Conservation (phyloP, 1,140 invertebrate species). For the Ostrea denselamellosa region DNA sequence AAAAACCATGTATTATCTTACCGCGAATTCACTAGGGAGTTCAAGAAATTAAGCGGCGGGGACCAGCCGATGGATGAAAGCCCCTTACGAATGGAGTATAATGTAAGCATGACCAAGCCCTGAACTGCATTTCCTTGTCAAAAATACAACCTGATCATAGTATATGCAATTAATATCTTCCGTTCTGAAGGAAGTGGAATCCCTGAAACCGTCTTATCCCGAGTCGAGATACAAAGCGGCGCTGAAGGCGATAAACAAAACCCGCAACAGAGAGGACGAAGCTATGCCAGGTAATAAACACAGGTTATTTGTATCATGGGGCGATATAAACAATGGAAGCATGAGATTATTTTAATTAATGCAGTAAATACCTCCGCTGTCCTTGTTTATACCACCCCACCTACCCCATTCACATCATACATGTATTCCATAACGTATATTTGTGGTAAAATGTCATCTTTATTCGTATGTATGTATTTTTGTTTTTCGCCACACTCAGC, state of each 20-base stretch:
- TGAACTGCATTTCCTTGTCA: background rate
- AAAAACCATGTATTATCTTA: background rate
- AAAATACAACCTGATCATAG: background rate
- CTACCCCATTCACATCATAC: too few species aligned
- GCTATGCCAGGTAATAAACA: background rate
- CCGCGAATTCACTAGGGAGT: background rate
- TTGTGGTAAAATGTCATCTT: too few species aligned
- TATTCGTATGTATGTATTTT: too few species aligned
- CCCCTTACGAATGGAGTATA: background rate
- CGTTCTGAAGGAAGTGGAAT: background rate
- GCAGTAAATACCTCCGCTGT: too few species aligned
- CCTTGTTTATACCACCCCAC: too few species aligned
- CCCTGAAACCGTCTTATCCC: background rate
- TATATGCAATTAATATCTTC: background rate
- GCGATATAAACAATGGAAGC: too few species aligned
- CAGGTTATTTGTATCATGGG: too few species aligned
- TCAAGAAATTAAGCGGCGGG: background rate
- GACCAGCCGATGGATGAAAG: slow-evolving; percentile 8
- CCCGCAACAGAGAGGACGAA: slow-evolving; percentile 7
- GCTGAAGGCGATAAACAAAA: slow-evolving; percentile 2
- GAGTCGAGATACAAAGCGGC: slow-evolving; percentile 8
- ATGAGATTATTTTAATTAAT: too few species aligned
- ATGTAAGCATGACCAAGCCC: background rate
- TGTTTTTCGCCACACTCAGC: too few species aligned
- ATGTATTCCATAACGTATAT: too few species aligned